Evolutionary conservation across 1,140 invertebrate species (phyloP).

Genomic region (Pseudomyrmex gracilis): DNA sequence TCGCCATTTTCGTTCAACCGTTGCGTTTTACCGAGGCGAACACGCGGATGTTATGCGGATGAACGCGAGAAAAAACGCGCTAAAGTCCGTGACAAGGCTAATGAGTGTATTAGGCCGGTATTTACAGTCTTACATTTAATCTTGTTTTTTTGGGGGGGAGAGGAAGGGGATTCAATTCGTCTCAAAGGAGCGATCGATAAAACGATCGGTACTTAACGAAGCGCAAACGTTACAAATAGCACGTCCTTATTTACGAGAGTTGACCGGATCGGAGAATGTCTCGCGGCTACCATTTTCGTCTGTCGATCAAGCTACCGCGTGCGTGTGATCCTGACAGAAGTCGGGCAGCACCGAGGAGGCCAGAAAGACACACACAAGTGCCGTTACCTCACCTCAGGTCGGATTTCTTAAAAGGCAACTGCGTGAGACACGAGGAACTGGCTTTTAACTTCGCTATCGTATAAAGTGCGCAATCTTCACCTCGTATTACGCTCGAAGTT

Average conservation of each 20-base stretch:
- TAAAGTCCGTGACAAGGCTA: slow-evolving; percentile 17
- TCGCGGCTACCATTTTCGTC: slow-evolving; percentile 70
- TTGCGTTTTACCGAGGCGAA: slow-evolving; percentile 35
- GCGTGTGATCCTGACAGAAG: slow-evolving; percentile 78
- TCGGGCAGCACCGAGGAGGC: slow-evolving; percentile 64
- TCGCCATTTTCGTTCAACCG: slow-evolving; percentile 74
- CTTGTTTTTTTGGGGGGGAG: neutral
- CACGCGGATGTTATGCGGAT: slow-evolving; percentile 49
- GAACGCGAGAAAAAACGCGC: slow-evolving; percentile 14
- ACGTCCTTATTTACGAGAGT: slow-evolving; percentile 68
- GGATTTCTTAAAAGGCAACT: slow-evolving; percentile 77
- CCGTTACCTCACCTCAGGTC: slow-evolving; percentile 75
- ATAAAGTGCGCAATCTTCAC: slow-evolving; percentile 64
- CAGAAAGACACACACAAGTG: slow-evolving; percentile 61
- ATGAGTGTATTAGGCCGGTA: neutral
- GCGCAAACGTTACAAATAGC: slow-evolving; percentile 66
- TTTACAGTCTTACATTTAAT: neutral
- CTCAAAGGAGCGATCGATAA: slow-evolving; percentile 11
- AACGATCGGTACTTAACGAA: slow-evolving; percentile 57
- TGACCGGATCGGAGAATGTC: slow-evolving; percentile 65
- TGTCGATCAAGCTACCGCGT: slow-evolving; percentile 36
- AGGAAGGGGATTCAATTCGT: neutral
- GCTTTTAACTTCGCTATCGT: slow-evolving; percentile 60
- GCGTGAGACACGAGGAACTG: slow-evolving; percentile 82
- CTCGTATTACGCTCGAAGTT: slow-evolving; percentile 1